Conservation (phyloP, 2,797 vertebrate genomes). For the Sebastes goodei region DNA sequence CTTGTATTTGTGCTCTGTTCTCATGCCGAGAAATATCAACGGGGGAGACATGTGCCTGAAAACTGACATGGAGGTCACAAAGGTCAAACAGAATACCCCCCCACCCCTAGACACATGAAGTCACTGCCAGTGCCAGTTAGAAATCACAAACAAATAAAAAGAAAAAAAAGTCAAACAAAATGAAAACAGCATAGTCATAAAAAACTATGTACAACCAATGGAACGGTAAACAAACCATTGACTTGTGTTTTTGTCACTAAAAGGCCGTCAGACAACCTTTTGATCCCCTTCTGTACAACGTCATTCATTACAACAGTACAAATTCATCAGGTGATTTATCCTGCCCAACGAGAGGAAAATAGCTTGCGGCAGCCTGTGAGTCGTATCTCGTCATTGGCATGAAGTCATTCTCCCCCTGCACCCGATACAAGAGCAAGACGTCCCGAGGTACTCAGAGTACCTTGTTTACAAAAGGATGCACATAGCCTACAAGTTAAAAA, state of each 20-base stretch:
- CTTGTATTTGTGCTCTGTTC: constrained; percentile 84
- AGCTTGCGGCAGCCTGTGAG: constrained; percentile 91
- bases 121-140: constrained; percentile 71
- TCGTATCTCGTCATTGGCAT: constrained; percentile 71
- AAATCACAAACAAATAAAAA: constrained; percentile 66
- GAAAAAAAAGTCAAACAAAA: constrained; percentile 44
- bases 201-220: constrained; percentile 92
- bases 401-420: constrained; percentile 76
- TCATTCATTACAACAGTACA: constrained; percentile 89
- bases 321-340: constrained; percentile 86
- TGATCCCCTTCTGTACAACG: constrained; percentile 89
- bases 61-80: constrained; percentile 71
- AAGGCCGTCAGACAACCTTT: constrained; percentile 89
- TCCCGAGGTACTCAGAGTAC: constrained; percentile 88
- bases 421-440: constrained; percentile 53
- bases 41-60: constrained; percentile 55
- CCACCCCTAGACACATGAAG: constrained; percentile 40
- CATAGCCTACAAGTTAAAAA: constrained; percentile 89
- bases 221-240: constrained; percentile 87
- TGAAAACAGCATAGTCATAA: constrained; percentile 79
- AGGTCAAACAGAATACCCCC: constrained; percentile 47
- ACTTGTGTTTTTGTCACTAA: constrained; percentile 85
- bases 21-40: constrained; percentile 73
- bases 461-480: constrained; percentile 89
- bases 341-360: constrained; percentile 91